Base-by-base conservation (phyloP, 1,140 invertebrate genomes). In the Calephelis nemesis region DNA sequence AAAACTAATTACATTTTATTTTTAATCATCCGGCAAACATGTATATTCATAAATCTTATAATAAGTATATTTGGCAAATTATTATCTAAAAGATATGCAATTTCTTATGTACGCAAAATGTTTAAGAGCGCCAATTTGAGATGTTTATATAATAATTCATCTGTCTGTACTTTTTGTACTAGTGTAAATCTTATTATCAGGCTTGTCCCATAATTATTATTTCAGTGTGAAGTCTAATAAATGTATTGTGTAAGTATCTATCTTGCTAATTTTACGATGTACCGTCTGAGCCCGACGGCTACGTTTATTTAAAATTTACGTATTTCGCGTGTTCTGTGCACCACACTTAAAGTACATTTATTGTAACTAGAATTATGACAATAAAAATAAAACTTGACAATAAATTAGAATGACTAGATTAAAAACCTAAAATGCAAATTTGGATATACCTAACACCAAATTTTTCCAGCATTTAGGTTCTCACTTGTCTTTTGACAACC, bases 281-380 rank as follows among this genome's bases (percentile, higher is more conserved):
- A 40, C 62, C 54, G 74, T 77, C 72, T 68, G 78, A 83, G 79
- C 79, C 79, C 75, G 77, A 75, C 79, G 67, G 62, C 72, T 69
- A 74, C 73, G 63, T 58, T 45, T 45, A 30, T 30, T 30, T 4
- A 30, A 30, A 4, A 30, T 65, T 73, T 75, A 74, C 5, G 19
- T 49, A 60, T 39, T 39, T 47, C 15, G n/a, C 40, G 45, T 49
- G 8, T 10, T 42, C 12, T 12, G 47, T 15, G 10, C 19, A 63
- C 42, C 45, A n/a, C 5, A 15, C 11, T 15, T n/a, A 19, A 63
- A 63, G 47, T 47, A 47, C 52, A 52, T 30, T 49, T 54, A 54
- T 63, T 47, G 62, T 15, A 65, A 40, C 13, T 13, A 15, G 42
- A 52, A 65, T 42, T 65, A 39, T 65, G 47, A 65, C 64, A 65